Percentiles rank a stretch among this genome's conserved stretches.
These are phyloP conservation scores for Sylvietta virens DNA, from an alignment of 2,113 vertebrate genomes.

Conservation along the genomic window DNA sequence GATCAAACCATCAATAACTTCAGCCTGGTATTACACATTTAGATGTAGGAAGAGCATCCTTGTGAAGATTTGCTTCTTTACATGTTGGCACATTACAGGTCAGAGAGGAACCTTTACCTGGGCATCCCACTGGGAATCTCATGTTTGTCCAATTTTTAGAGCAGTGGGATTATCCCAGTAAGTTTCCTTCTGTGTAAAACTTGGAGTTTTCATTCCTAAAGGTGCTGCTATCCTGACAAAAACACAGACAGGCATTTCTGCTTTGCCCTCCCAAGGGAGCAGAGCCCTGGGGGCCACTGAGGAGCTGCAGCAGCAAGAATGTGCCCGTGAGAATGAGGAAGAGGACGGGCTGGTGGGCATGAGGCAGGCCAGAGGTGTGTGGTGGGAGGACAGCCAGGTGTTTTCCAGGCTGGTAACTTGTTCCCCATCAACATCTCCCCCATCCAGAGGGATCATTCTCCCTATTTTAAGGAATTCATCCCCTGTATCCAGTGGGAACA, in stretches of 20 bases:
- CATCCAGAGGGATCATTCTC: too few relatives aligned
- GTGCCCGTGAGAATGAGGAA: neutral
- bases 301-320: neutral
- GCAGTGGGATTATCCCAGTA: neutral
- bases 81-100: neutral
- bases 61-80: neutral
- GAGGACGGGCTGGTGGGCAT: neutral
- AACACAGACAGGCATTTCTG: neutral
- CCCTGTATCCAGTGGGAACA: too few relatives aligned
- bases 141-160: neutral
- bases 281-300: neutral
- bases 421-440: neutral
- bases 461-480: too few relatives aligned
- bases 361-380: rapidly evolving
- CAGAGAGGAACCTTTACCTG: neutral
- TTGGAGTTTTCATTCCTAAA: neutral
- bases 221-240: neutral
- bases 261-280: neutral
- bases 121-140: neutral
- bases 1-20: neutral
- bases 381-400: neutral
- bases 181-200: neutral
- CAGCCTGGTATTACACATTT: neutral
- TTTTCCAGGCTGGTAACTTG: neutral
- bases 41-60: neutral